Conservation (phyloP, 2,113 vertebrate species). For the Tautogolabrus adspersus region DNA sequence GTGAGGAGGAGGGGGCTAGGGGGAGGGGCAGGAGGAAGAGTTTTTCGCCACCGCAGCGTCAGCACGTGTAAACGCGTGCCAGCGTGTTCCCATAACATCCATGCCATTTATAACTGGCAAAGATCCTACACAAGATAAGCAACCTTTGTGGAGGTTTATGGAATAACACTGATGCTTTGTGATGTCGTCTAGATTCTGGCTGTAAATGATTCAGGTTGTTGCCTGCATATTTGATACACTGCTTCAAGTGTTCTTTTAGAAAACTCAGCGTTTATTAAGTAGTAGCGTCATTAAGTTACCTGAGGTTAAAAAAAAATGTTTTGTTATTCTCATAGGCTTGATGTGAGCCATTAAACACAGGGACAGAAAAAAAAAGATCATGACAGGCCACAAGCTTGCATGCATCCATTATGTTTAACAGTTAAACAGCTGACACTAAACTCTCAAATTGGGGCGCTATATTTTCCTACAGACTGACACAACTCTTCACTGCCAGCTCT, state of each 20-base stretch:
- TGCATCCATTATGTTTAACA: constrained; percentile 25
- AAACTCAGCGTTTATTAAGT: neutral
- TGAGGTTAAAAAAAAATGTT: neutral
- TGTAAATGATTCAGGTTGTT: neutral
- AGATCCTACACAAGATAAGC: constrained; percentile 87
- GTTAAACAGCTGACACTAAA: constrained; percentile 14
- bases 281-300: neutral
- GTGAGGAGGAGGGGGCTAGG: constrained; percentile 77
- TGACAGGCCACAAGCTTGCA: constrained; percentile 2
- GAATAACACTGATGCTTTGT: constrained; percentile 9
- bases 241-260: neutral
- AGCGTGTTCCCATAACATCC: constrained; percentile 86
- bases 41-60: constrained; percentile 81
- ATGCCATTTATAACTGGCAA: constrained; percentile 87
- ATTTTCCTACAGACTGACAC: constrained; percentile 27
- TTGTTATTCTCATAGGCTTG: constrained; percentile 1
- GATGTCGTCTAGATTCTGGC: constrained; percentile 19
- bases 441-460: neutral
- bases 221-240: constrained; percentile 4
- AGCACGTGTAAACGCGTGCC: constrained; percentile 83
- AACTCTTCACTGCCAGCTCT: constrained; percentile 27
- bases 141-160: constrained; percentile 30
- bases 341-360: constrained; percentile 31
- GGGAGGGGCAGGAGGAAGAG: constrained; percentile 60
- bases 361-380: constrained; percentile 5